Conservation (phyloP, 1,140 invertebrate genomes). For the Melipona quadrifasciata region DNA sequence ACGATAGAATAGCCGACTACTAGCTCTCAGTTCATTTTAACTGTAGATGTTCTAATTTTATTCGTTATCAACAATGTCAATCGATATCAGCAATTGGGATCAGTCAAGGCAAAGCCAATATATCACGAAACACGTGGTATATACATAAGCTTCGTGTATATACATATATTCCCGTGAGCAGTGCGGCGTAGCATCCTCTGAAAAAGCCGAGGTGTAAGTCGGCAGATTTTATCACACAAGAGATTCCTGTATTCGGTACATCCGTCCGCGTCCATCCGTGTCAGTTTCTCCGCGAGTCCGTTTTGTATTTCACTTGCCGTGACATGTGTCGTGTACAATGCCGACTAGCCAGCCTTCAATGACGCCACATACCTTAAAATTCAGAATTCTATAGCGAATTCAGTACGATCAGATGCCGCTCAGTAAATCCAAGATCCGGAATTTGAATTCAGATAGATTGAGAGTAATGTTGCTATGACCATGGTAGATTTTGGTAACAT, state of each 20-base stretch:
- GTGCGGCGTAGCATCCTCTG: conserved; percentile 32
- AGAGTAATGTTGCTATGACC: not conserved
- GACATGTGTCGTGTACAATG: conserved; percentile 34
- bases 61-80: conserved; percentile 12
- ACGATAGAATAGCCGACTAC: not conserved
- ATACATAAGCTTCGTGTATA: not conserved
- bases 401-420: not conserved
- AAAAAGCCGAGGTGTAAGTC: conserved; percentile 63
- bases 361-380: conserved; percentile 15
- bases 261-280: conserved; percentile 32
- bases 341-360: conserved; percentile 41
- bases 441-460: not conserved
- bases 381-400: conserved; percentile 22
- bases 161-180: not conserved
- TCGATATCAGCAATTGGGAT: conserved; percentile 36
- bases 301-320: conserved; percentile 64
- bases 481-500: not conserved
- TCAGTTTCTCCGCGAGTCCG: conserved; percentile 52
- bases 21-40: not conserved
- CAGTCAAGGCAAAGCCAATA: conserved; percentile 7
- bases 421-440: not conserved
- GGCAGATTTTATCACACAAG: conserved; percentile 68
- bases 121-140: conserved; percentile 26
- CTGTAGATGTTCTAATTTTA: not conserved
- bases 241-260: conserved; percentile 65